Evolutionary conservation across 2,113 vertebrate genomes (phyloP), one percentile per base, ranked within the genome.

Genomic region (Chaetura pelagica): DNA sequence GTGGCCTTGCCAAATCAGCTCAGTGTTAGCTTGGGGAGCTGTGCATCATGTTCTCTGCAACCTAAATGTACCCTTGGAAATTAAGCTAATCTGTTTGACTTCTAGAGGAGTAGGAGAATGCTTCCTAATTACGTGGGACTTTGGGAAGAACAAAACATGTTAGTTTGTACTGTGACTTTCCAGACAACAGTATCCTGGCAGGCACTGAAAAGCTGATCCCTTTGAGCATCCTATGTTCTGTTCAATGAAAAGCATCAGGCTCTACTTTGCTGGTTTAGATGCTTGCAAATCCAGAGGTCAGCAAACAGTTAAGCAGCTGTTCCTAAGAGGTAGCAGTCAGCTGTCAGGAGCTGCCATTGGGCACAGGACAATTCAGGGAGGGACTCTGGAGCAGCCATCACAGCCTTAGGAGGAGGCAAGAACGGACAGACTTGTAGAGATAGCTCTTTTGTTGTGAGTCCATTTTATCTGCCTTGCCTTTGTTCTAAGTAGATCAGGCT

Each of bases 21-120:
- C 51, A 80, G 59, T 80, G 63, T 59, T 83, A 78, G 49, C 54
- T 46, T 76, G 58, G 75, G 52, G 68, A 80, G 66, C 35, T 82
- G 85, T 84, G 63, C 46, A 62, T 52, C 71, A 5, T 66, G 20
- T 66, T 84, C 63, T 77, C 76, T 83, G 48, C 55, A 71, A 48
- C 80, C 82, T 51, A 77, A 93, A 86, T 86, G 79, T 74, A 72
- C 63, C 52, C 82, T 87, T 91, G 75, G 69, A 88, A 93, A 90
- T 9, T 3, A 68, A 64, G 38, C 30, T 87, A 40, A 64, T 89
- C 46, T 78, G 6, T 89, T 79, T 93, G 72, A 67, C 48, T 94
- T 93, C 38, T 88, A 63, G 40, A 87, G 35, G 42, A 40, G 15
- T 30, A 82, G 55, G 13, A 90, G 42, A 92, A 84, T 34, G 55